phyloP scores from a whole-genome alignment of 2,797 vertebrate species.

The Pseudocheirus occidentalis region DNA sequence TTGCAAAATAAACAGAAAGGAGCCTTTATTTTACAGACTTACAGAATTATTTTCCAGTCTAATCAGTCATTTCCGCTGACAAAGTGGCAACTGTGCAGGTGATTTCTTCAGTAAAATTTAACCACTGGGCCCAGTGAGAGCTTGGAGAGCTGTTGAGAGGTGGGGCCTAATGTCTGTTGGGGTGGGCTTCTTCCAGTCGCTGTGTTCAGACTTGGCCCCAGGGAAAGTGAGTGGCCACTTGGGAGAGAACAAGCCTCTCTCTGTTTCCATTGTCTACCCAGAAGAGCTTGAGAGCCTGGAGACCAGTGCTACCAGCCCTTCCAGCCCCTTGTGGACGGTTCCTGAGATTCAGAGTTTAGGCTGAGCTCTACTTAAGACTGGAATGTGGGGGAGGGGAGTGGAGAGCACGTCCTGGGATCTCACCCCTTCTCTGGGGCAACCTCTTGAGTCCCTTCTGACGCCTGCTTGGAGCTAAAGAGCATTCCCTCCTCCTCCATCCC shows the following conservation, averaged over 20 bases:
- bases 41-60: slow-evolving; percentile 69
- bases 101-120: slow-evolving; percentile 73
- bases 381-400: background rate
- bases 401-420: background rate
- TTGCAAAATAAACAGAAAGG: slow-evolving; percentile 64
- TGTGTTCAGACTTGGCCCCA: background rate
- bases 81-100: slow-evolving; percentile 64
- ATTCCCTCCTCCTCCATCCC: background rate
- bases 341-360: background rate
- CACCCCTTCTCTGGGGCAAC: background rate
- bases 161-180: background rate
- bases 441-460: background rate
- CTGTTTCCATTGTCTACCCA: background rate
- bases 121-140: slow-evolving; percentile 16
- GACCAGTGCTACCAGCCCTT: background rate
- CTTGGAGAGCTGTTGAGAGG: background rate
- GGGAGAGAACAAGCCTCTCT: background rate
- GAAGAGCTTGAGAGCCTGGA: background rate
- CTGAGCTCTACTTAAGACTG: background rate
- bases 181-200: background rate
- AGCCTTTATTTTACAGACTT: slow-evolving; percentile 76
- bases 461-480: background rate
- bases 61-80: slow-evolving; percentile 53
- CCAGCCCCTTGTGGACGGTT: background rate
- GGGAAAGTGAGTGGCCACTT: background rate